These are phyloP conservation scores for Heterohyrax brucei DNA, from an alignment of 2,797 vertebrate genomes.

Conservation along the genomic window DNA sequence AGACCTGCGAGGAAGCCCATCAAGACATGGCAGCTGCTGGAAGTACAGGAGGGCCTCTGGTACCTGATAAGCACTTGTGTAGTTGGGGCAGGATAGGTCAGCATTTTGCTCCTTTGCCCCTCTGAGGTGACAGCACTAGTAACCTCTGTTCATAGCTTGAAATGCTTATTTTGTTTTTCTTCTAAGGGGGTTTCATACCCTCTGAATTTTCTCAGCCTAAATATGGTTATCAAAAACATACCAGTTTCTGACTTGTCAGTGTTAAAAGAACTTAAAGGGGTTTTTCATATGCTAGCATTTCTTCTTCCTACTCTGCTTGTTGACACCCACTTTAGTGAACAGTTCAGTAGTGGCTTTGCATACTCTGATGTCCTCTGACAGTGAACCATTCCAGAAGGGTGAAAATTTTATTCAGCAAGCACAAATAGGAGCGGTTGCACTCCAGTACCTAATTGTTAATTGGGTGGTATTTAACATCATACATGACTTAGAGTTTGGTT, in stretches of 20 bases:
- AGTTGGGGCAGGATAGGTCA: neutral
- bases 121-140: neutral
- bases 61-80: neutral
- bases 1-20: neutral
- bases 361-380: conserved; percentile 38
- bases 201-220: conserved; percentile 46
- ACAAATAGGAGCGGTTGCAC: conserved; percentile 39
- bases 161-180: conserved; percentile 29
- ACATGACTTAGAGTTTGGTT: conserved; percentile 1
- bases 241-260: neutral
- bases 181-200: conserved; percentile 23
- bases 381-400: conserved; percentile 39
- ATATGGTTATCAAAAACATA: conserved; percentile 21
- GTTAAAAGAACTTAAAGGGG: conserved; percentile 44
- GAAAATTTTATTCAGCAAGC: conserved; percentile 18
- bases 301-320: conserved; percentile 32
- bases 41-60: neutral
- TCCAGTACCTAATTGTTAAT: conserved; percentile 43
- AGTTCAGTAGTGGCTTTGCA: conserved; percentile 15
- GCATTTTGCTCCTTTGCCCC: neutral
- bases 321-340: neutral
- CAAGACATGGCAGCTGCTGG: neutral
- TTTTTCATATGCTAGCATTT: neutral
- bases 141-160: neutral
- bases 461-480: neutral